A percentile compares a stretch with the other conserved stretches of the same genome.
Evolutionary conservation across 2,797 vertebrate species (phyloP).

Genomic region (Poecilia gillii): DNA sequence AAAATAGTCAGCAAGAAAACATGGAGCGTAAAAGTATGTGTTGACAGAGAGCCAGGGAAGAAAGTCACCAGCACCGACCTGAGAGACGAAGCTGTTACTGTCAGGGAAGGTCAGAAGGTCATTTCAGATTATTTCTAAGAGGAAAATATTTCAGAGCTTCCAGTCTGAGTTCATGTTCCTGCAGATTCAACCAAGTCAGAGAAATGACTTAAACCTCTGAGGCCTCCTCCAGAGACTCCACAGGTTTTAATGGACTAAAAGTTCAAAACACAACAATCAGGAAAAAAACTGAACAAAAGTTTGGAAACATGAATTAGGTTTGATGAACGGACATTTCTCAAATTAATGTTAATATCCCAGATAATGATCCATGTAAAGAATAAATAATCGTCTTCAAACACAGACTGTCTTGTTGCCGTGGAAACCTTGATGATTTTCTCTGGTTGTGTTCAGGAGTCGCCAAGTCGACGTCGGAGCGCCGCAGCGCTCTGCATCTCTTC

Average conservation of each 20-base stretch:
- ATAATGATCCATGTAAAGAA: not conserved
- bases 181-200: not conserved
- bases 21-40: not conserved
- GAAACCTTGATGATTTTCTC: not conserved
- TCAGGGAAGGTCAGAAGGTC: not conserved
- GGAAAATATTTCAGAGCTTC: not conserved
- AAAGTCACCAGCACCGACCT: not conserved
- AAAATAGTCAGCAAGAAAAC: not conserved
- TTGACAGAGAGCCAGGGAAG: not conserved
- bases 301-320: not conserved
- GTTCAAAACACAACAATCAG: not conserved
- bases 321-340: not conserved
- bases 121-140: not conserved
- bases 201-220: not conserved
- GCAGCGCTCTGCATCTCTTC: slow-evolving; percentile 92
- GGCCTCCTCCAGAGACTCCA: not conserved
- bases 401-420: not conserved
- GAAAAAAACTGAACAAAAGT: not conserved
- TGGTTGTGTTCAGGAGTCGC: slow-evolving; percentile 84
- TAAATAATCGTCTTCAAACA: not conserved
- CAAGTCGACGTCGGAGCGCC: slow-evolving; percentile 89
- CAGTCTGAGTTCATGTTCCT: not conserved
- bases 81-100: not conserved
- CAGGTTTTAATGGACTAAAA: not conserved
- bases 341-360: not conserved